Evolutionary conservation across 1,140 invertebrate genomes (phyloP).

Genomic region (Sminthurides bifidus): DNA sequence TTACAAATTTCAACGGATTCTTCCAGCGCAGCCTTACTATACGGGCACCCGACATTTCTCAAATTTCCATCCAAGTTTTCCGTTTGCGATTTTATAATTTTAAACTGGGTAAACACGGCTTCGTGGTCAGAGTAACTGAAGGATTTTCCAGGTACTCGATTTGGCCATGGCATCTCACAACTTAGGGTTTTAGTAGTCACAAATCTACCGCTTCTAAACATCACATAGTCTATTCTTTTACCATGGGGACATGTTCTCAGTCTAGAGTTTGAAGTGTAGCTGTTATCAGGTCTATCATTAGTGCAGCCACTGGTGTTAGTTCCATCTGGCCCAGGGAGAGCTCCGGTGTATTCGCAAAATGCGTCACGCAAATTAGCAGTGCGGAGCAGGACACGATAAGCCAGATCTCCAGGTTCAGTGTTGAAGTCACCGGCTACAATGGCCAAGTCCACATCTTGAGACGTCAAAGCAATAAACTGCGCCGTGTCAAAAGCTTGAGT

Average conservation of each 20-base stretch:
- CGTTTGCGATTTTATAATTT: slow-evolving; percentile 35
- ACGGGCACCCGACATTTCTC: background rate
- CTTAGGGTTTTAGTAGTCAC: slow-evolving; percentile 47
- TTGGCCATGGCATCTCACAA: slow-evolving; percentile 57
- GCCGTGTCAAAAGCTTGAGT: slow-evolving; percentile 87
- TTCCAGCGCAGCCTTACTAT: slow-evolving; percentile 18
- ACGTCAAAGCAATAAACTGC: slow-evolving; percentile 79
- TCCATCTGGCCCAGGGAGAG: no score
- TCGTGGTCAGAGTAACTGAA: slow-evolving; percentile 87
- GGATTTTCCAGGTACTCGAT: slow-evolving; percentile 52
- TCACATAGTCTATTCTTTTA: slow-evolving; percentile 81
- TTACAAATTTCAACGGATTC: slow-evolving; percentile 27
- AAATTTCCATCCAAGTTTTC: background rate
- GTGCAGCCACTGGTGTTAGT: no score
- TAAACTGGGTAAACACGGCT: slow-evolving; percentile 58
- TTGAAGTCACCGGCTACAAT: slow-evolving; percentile 89
- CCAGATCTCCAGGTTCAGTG: slow-evolving; percentile 70
- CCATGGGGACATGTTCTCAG: slow-evolving; percentile 52
- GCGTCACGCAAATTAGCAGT: slow-evolving; percentile 44
- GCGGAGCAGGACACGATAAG: slow-evolving; percentile 50
- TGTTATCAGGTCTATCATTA: slow-evolving; percentile 68
- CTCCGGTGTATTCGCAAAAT: slow-evolving; percentile 36
- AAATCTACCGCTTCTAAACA: slow-evolving; percentile 41
- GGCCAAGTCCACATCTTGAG: slow-evolving; percentile 59
- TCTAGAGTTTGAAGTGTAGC: slow-evolving; percentile 52